Evolutionary conservation across 2,113 vertebrate genomes (phyloP).

Genomic region (Chlorocebus sabaeus): DNA sequence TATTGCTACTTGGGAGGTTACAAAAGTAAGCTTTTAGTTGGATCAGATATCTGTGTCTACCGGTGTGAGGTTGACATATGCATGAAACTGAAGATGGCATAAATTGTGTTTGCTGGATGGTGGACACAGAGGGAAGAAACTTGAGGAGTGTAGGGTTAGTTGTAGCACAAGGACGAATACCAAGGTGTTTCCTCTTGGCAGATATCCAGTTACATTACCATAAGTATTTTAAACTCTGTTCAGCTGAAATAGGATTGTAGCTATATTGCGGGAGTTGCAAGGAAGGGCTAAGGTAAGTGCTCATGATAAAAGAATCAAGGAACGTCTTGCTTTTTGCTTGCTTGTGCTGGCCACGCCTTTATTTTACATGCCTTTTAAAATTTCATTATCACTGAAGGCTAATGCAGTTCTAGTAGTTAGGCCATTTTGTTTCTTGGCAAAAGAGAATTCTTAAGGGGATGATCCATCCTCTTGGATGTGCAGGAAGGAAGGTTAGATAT

Average conservation of each 20-base stretch:
- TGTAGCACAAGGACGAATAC: background rate
- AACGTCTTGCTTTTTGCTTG: background rate
- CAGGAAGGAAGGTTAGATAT: slow-evolving; percentile 16
- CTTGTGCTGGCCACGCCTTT: slow-evolving; percentile 36
- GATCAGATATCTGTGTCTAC: background rate
- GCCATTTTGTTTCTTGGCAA: slow-evolving; percentile 70
- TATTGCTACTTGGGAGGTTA: background rate
- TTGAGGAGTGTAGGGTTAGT: background rate
- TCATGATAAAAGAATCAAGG: background rate
- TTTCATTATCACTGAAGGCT: slow-evolving; percentile 58
- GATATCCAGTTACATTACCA: background rate
- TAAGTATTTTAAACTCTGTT: background rate
- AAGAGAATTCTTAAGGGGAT: slow-evolving; percentile 57
- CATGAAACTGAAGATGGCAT: background rate
- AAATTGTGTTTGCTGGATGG: background rate
- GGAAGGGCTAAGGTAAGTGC: background rate
- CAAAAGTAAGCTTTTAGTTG: background rate
- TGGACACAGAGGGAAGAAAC: background rate
- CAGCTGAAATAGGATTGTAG: background rate
- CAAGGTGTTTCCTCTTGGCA: background rate
- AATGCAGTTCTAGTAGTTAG: slow-evolving; percentile 42
- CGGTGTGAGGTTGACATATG: background rate
- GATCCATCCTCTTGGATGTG: background rate
- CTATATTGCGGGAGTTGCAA: background rate
- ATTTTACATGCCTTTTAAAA: slow-evolving; percentile 54